A percentile compares a stretch with the other conserved stretches of the same genome.
These are phyloP conservation scores for Poeciliopsis turneri DNA, from an alignment of 2,797 vertebrate genomes.

Conservation along the genomic window DNA sequence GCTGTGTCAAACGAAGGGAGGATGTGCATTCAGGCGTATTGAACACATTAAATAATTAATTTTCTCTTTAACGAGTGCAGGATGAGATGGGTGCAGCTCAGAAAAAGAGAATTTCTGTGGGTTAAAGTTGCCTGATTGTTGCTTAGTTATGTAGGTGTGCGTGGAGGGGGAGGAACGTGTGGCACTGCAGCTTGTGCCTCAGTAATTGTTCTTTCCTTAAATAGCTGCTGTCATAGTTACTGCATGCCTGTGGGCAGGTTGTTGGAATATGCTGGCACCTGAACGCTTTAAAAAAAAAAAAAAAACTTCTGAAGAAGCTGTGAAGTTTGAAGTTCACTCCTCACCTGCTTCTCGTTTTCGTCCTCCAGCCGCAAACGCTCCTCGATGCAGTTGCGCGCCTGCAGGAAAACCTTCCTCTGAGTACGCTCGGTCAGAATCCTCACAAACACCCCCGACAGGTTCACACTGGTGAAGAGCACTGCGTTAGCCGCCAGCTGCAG, in stretches of 20 bases:
- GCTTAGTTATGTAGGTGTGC: slow-evolving; percentile 62
- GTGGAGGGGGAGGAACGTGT: slow-evolving; percentile 55
- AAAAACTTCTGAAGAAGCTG: slow-evolving; percentile 28
- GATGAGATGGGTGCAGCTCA: slow-evolving; percentile 14
- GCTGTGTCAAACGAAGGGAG: slow-evolving; percentile 25
- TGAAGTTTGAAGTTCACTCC: slow-evolving; percentile 64
- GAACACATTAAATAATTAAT: slow-evolving; percentile 45
- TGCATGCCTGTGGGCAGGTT: slow-evolving; percentile 68
- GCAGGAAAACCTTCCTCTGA: slow-evolving; percentile 94
- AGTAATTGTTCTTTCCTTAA: slow-evolving; percentile 79
- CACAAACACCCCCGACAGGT: slow-evolving; percentile 94
- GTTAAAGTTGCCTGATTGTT: slow-evolving; percentile 66
- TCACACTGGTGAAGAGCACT: slow-evolving; percentile 92
- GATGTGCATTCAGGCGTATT: slow-evolving; percentile 6
- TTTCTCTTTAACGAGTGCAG: slow-evolving; percentile 24
- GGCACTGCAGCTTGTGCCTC: slow-evolving; percentile 61
- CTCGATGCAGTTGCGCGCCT: slow-evolving; percentile 93
- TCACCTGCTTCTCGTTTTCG: slow-evolving; percentile 98
- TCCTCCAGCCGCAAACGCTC: slow-evolving; percentile 93
- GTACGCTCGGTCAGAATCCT: slow-evolving; percentile 92
- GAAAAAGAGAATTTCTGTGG: slow-evolving; percentile 46
- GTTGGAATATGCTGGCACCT: slow-evolving; percentile 72
- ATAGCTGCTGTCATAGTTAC: slow-evolving; percentile 83
- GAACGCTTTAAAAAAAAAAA: slow-evolving; percentile 45
- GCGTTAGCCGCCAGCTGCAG: slow-evolving; percentile 91